Conservation (phyloP, 1,140 invertebrate species). For the Hypothenemus hampei region DNA sequence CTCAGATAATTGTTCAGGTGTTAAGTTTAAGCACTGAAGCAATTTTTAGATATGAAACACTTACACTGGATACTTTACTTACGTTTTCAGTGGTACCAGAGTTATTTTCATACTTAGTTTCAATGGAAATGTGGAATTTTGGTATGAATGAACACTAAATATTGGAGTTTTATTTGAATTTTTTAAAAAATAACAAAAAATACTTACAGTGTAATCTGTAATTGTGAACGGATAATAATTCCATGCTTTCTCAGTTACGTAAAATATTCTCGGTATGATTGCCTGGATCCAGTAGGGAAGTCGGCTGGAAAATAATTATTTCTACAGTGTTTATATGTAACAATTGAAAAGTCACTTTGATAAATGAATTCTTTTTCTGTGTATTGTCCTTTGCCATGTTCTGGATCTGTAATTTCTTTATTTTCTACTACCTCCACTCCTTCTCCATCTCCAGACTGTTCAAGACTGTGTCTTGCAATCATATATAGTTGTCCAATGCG, state of each 20-base stretch:
- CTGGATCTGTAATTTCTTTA: constrained; percentile 69
- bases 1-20: constrained; percentile 65
- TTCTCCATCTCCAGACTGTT: constrained; percentile 84
- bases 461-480: constrained; percentile 88
- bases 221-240: constrained; percentile 92
- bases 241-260: constrained; percentile 91
- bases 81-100: constrained; percentile 86
- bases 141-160: constrained; percentile 88
- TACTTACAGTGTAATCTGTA: constrained; percentile 67
- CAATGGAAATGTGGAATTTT: constrained; percentile 80
- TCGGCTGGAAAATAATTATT: constrained; percentile 54
- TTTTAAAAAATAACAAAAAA: neutral
- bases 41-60: neutral
- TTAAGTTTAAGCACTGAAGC: constrained; percentile 68
- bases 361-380: constrained; percentile 87
- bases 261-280: constrained; percentile 84
- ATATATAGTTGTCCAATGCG: constrained; percentile 89
- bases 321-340: neutral
- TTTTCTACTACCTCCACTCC: constrained; percentile 90
- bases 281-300: constrained; percentile 86
- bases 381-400: constrained; percentile 79
- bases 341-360: constrained; percentile 59
- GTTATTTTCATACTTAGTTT: constrained; percentile 88
- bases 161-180: neutral
- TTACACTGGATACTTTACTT: constrained; percentile 44